Evolutionary conservation across 1,140 invertebrate species (phyloP), one percentile per base, ranked within the genome.

Genomic region (Spodoptera frugiperda): DNA sequence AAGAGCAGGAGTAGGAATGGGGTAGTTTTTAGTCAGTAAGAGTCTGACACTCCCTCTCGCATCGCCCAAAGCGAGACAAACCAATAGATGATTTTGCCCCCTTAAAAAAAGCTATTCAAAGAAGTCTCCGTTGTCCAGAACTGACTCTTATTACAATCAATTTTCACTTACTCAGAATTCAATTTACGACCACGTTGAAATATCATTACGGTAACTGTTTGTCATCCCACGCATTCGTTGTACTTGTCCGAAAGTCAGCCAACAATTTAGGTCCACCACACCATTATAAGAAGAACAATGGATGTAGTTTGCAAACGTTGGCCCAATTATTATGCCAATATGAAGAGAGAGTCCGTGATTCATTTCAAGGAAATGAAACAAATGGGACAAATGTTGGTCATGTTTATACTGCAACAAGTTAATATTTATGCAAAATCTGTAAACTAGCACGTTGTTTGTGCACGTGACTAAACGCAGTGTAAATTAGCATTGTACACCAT

Each of bases 281-380:
- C 59, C 59, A 44, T 63, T 63, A 63, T 15, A 15, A 63, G 59
- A n/a, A 63, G 59, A 63, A 63, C 59, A 63, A 63, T 63, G 30
- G 59, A 49, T 44, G 63, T 67, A 67, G 19, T 67, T 67, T 25
- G 44, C 44, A 44, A 63, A 63, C 48, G 63, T 67, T 49, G 21
- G 21, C 63, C 15, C 46, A 21, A 67, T 67, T 48, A 14, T n/a
- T 61, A 33, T 39, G 25, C 44, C 63, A 67, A 67, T 14, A n/a
- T 67, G 17, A 49, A 48, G 39, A 67, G 63, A 67, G 63, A 67
- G 44, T 67, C 11, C 17, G 46, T 48, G 61, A 65, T 67, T 49
- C 39, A 67, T 30, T 49, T 48, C 19, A 49, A 49, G 44, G 46
- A 67, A 67, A 48, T 25, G 63, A 15, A 67, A 63, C 15, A 44